Evolutionary conservation across 2,888 invertebrate species (phyloP).

Genomic region (Mylabris sibirica): DNA sequence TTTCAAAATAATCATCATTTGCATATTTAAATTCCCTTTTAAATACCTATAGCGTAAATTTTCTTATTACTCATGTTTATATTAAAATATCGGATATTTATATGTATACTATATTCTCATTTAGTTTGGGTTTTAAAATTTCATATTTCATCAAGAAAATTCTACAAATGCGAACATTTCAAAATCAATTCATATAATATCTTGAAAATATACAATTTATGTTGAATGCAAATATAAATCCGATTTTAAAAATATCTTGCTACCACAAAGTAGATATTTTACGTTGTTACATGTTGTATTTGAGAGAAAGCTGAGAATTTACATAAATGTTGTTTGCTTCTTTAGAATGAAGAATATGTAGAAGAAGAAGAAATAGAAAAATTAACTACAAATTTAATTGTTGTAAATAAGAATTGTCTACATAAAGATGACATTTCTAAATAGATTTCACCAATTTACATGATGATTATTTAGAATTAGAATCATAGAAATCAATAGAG

Average conservation of each 20-base stretch:
- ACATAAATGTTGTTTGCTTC: background rate
- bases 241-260: conserved; percentile 11
- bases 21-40: background rate
- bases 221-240: conserved; percentile 8
- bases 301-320: conserved; percentile 2
- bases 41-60: background rate
- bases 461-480: background rate
- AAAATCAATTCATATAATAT: conserved; percentile 7
- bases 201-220: conserved; percentile 3
- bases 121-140: background rate
- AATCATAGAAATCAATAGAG: background rate
- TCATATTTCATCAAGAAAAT: background rate
- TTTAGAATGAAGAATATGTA: background rate
- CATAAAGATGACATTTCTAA: background rate
- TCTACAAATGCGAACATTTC: background rate
- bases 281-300: background rate
- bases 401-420: conserved; percentile 1
- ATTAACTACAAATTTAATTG: conserved; percentile 2
- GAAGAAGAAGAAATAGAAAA: background rate
- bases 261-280: conserved; percentile 7
- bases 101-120: background rate
- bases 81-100: background rate
- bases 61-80: background rate
- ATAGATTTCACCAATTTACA: conserved; percentile 1
- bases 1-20: background rate